phyloP scores from a whole-genome alignment of 2,113 vertebrate species.

The Junco hyemalis region DNA sequence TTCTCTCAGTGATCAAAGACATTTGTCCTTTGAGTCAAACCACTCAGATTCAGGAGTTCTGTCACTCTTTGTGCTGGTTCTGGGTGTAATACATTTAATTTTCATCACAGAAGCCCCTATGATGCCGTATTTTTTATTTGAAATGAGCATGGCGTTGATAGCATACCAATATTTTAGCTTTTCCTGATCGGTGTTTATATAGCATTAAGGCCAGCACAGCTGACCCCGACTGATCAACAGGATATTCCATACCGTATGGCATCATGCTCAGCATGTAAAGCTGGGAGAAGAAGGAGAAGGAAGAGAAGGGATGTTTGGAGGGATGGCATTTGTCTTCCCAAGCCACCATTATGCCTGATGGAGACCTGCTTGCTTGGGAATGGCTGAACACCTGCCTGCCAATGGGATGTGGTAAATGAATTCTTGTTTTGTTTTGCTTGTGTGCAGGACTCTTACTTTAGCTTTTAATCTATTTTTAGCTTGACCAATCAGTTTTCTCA shows the following conservation, averaged over 20 bases:
- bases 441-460: neutral
- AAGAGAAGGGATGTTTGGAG: neutral
- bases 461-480: neutral
- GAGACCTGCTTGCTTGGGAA: neutral
- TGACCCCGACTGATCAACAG: neutral
- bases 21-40: neutral
- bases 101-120: neutral
- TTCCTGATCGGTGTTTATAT: neutral
- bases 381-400: neutral
- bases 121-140: neutral
- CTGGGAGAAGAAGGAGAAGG: neutral
- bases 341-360: no score
- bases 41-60: neutral
- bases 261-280: neutral
- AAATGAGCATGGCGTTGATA: neutral
- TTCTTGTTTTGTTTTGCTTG: neutral
- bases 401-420: fast-evolving
- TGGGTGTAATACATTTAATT: neutral
- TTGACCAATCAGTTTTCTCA: neutral
- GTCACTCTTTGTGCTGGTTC: neutral
- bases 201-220: neutral
- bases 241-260: neutral
- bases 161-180: neutral
- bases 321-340: neutral
- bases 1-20: neutral